Conservation (phyloP, 2,113 vertebrate species). For the Tichodroma muraria region DNA sequence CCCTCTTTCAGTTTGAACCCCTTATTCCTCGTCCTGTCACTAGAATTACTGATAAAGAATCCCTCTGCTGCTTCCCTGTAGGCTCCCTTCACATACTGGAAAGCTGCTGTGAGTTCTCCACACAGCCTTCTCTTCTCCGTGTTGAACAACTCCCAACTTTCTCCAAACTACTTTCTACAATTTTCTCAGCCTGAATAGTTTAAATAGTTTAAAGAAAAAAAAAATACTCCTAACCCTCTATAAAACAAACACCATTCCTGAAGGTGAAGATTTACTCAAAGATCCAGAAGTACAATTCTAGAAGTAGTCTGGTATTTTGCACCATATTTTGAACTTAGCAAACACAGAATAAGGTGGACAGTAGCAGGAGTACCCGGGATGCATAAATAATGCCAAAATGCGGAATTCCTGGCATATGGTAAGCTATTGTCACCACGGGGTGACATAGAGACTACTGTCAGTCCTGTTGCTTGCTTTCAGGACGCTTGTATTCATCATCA, state of each 20-base stretch:
- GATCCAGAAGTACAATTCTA: neutral
- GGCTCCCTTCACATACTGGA: neutral
- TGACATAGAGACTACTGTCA: neutral
- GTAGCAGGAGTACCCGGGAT: neutral
- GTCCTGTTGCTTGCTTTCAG: neutral
- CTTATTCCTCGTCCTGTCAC: neutral
- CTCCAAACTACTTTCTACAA: neutral
- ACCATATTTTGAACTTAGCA: neutral
- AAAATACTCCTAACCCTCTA: neutral
- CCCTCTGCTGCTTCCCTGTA: neutral
- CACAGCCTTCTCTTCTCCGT: neutral
- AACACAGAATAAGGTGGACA: neutral
- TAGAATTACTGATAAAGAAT: neutral
- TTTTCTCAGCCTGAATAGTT: neutral
- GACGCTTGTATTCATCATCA: fast-evolving
- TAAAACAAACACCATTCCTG: neutral
- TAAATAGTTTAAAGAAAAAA: neutral
- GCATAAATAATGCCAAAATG: neutral
- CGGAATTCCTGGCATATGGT: neutral
- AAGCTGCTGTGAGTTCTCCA: neutral
- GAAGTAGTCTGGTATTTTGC: neutral
- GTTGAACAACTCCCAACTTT: neutral
- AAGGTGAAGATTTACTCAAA: neutral
- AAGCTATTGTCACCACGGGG: neutral
- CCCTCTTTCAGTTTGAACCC: neutral